Percentiles rank a stretch among this genome's conserved stretches.
Evolutionary conservation across 2,797 vertebrate genomes (phyloP).

Genomic region (Helarctos malayanus): DNA sequence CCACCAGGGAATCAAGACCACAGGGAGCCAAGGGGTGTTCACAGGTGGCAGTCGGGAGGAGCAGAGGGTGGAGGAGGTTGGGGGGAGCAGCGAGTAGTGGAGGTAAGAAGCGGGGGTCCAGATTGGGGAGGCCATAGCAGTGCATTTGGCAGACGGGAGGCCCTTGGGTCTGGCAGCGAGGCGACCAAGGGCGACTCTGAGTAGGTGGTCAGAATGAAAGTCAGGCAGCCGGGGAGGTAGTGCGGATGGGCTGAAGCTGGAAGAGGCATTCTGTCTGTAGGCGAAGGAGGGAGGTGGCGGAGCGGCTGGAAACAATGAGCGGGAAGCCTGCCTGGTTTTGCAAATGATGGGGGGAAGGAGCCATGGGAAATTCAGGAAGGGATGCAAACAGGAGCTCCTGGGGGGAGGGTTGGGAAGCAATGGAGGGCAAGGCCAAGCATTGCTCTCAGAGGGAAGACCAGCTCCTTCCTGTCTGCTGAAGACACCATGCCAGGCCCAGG

Average conservation of each 20-base stretch:
- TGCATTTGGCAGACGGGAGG: neutral
- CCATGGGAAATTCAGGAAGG: neutral
- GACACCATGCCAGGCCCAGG: neutral
- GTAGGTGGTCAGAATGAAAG: neutral
- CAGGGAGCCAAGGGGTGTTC: fast-evolving
- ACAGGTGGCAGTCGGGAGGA: neutral
- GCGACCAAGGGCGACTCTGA: neutral
- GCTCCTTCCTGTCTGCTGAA: neutral
- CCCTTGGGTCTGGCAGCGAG: neutral
- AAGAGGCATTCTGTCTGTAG: neutral
- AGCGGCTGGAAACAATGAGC: too few species aligned
- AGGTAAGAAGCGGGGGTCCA: too few species aligned
- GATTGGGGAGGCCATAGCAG: too few species aligned
- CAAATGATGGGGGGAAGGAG: neutral
- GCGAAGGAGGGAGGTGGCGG: neutral
- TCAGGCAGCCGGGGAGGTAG: neutral
- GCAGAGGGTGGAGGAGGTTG: neutral
- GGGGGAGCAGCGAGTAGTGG: neutral
- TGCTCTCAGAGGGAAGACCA: neutral
- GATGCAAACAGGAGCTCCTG: neutral
- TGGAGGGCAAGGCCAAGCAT: neutral
- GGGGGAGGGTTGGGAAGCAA: neutral
- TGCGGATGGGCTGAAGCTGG: neutral
- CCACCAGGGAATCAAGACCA: neutral
- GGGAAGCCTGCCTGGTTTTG: neutral